These are phyloP conservation scores for Argya squamiceps DNA, from an alignment of 2,797 vertebrate genomes.

Conservation along the genomic window DNA sequence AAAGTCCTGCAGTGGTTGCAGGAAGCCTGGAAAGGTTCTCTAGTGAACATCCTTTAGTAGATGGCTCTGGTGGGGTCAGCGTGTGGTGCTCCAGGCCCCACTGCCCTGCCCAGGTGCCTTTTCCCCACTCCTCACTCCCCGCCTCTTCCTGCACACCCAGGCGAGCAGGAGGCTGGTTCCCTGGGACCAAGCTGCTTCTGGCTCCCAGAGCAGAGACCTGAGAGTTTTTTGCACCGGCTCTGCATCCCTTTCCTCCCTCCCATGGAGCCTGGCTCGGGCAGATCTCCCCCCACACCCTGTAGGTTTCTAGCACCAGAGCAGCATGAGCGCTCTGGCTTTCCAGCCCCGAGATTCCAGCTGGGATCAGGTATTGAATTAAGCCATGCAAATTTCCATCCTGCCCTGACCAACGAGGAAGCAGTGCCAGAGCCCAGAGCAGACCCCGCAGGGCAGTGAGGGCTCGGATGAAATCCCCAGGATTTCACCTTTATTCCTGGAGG, in stretches of 20 bases:
- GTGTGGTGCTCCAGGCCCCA: rapidly evolving
- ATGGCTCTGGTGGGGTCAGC: not conserved
- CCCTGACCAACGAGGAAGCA: not conserved
- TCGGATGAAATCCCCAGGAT: not conserved
- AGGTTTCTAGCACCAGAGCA: not conserved
- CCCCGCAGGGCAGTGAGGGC: rapidly evolving
- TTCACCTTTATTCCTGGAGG: not conserved
- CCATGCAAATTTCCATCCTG: not conserved
- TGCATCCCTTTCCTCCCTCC: not conserved
- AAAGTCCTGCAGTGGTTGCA: not conserved
- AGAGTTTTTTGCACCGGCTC: not conserved
- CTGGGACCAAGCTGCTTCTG: not conserved
- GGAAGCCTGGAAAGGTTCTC: not conserved
- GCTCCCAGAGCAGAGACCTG: not conserved
- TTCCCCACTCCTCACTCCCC: not conserved
- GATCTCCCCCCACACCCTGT: not conserved
- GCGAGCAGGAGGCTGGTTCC: rapidly evolving
- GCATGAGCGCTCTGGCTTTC: not conserved
- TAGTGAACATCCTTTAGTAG: not conserved
- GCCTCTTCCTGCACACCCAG: not conserved
- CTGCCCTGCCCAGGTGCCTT: not conserved
- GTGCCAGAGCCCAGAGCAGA: not conserved
- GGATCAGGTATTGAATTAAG: not conserved
- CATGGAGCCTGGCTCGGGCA: rapidly evolving
- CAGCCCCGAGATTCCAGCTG: not conserved